Evolutionary conservation across 2,113 vertebrate genomes (phyloP).

Genomic region (Chrysochloris asiatica): DNA sequence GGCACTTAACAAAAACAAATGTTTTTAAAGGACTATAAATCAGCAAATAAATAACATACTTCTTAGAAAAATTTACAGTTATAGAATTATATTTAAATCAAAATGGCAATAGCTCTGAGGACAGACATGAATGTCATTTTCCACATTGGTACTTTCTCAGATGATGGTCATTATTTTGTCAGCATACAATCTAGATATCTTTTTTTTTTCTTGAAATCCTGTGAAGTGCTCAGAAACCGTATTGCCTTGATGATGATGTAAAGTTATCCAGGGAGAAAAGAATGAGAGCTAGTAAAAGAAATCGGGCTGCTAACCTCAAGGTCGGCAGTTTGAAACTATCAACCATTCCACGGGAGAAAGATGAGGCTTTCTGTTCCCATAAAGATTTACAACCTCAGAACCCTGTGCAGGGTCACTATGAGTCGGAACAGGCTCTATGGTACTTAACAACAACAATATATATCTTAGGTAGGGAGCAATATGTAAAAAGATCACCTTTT

Average conservation of each 20-base stretch:
- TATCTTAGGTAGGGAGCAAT: background rate
- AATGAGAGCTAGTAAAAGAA: background rate
- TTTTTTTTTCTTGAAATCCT: background rate
- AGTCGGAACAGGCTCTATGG: too few relatives aligned
- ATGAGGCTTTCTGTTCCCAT: too few relatives aligned
- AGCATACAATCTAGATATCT: background rate
- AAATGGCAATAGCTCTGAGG: background rate
- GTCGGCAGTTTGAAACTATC: too few relatives aligned
- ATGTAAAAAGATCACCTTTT: background rate
- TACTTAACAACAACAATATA: too few relatives aligned
- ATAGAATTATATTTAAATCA: constrained; percentile 14
- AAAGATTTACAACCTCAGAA: too few relatives aligned
- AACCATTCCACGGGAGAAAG: too few relatives aligned
- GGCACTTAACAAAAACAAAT: too few relatives aligned
- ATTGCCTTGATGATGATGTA: background rate
- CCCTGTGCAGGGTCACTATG: too few relatives aligned
- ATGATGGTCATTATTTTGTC: constrained; percentile 7
- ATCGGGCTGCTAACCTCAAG: too few relatives aligned
- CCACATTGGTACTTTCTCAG: constrained; percentile 3
- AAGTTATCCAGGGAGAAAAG: background rate
- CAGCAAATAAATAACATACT: background rate
- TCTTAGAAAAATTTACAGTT: background rate
- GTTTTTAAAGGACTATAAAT: background rate
- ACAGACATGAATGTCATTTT: background rate
- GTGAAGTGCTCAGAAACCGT: background rate